A percentile compares a stretch with the other conserved stretches of the same genome.
Evolutionary conservation across 2,797 vertebrate species (phyloP).

Genomic region (Adelosebastes latens): DNA sequence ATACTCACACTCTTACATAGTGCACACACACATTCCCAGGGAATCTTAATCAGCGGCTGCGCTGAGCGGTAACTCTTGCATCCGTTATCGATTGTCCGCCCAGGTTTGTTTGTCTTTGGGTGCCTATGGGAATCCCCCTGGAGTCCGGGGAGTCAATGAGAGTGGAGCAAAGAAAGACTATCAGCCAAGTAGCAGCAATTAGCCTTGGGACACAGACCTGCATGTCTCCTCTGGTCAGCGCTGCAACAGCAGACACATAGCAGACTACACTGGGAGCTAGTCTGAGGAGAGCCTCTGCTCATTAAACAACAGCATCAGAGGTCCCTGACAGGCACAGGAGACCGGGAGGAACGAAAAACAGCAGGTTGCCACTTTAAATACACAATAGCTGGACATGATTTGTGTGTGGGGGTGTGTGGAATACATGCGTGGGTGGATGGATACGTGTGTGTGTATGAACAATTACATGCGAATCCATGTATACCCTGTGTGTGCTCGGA

Average conservation of each 20-base stretch:
- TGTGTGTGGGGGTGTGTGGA: slow-evolving; percentile 20
- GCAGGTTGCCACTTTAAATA: slow-evolving; percentile 66
- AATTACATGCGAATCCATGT: neutral
- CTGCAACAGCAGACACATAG: slow-evolving; percentile 42
- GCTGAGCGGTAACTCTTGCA: slow-evolving; percentile 70
- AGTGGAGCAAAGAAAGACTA: slow-evolving; percentile 69
- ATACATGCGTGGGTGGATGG: slow-evolving; percentile 9
- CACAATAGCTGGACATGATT: slow-evolving; percentile 30
- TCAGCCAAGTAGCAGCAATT: slow-evolving; percentile 77
- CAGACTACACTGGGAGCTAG: slow-evolving; percentile 39
- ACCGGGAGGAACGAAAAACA: slow-evolving; percentile 44
- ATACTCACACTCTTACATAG: slow-evolving; percentile 30
- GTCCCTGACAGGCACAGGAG: slow-evolving; percentile 55
- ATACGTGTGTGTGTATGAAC: neutral
- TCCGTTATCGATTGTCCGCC: slow-evolving; percentile 79
- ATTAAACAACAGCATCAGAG: slow-evolving; percentile 64
- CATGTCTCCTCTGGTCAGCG: slow-evolving; percentile 70
- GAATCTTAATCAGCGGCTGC: slow-evolving; percentile 76
- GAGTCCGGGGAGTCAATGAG: slow-evolving; percentile 76
- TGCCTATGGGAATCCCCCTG: slow-evolving; percentile 67
- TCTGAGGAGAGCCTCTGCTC: slow-evolving; percentile 49
- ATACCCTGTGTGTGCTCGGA: slow-evolving; percentile 5
- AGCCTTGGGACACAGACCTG: slow-evolving; percentile 71
- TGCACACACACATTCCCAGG: slow-evolving; percentile 28
- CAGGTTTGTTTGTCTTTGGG: slow-evolving; percentile 81